These are phyloP conservation scores for Eubasilissa regina DNA, from an alignment of 1,140 invertebrate genomes.

Conservation along the genomic window DNA sequence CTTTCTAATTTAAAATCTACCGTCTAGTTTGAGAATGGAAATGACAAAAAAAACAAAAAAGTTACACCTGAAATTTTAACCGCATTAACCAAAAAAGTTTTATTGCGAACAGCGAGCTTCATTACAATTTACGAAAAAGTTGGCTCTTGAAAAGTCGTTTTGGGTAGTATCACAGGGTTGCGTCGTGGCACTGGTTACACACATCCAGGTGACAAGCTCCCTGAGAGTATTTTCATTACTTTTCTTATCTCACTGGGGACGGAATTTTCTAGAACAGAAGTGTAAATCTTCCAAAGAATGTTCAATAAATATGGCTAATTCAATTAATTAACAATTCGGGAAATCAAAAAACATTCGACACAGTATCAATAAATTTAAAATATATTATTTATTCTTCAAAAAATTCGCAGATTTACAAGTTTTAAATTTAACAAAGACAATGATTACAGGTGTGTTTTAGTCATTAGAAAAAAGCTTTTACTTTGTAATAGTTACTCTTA, in stretches of 20 bases:
- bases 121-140: conserved; percentile 35
- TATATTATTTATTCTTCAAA: too few relatives aligned
- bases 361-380: too few relatives aligned
- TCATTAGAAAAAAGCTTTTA: too few relatives aligned
- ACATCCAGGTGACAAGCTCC: background rate
- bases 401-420: too few relatives aligned
- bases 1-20: conserved; percentile 25
- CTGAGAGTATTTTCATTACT: background rate
- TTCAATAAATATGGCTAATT: too few relatives aligned
- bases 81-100: conserved; percentile 27
- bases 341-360: too few relatives aligned
- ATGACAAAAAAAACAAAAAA: background rate
- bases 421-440: too few relatives aligned
- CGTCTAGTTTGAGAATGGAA: conserved; percentile 1
- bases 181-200: background rate
- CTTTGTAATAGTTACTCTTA: too few relatives aligned
- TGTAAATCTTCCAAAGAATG: background rate
- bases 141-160: conserved; percentile 16
- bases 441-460: too few relatives aligned
- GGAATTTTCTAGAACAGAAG: background rate
- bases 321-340: too few relatives aligned
- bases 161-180: conserved; percentile 2
- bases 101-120: conserved; percentile 32
- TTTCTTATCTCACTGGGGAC: background rate
- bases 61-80: conserved; percentile 17